Evolutionary conservation across 2,113 vertebrate species (phyloP).

Genomic region (Poeciliopsis retropinna): DNA sequence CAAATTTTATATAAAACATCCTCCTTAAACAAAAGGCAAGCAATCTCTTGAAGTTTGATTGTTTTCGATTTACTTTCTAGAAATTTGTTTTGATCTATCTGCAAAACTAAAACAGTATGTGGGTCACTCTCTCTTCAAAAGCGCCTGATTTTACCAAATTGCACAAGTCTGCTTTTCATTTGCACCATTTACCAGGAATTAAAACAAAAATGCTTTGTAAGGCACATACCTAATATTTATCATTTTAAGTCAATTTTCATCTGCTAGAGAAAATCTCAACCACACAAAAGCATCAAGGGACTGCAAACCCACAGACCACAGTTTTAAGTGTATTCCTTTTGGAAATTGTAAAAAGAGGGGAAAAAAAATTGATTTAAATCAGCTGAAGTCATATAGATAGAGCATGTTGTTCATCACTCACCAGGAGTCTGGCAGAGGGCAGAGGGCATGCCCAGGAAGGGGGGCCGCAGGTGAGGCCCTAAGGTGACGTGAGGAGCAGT

Average conservation of each 20-base stretch:
- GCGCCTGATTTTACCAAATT: too few relatives aligned
- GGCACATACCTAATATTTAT: too few relatives aligned
- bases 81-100: not conserved
- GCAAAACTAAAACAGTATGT: too few relatives aligned
- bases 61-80: not conserved
- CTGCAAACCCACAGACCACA: too few relatives aligned
- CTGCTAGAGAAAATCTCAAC: not conserved
- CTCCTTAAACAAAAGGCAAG: not conserved
- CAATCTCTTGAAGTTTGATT: not conserved
- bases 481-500: slow-evolving; percentile 92
- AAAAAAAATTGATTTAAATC: not conserved
- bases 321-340: not conserved
- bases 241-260: too few relatives aligned
- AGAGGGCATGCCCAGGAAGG: slow-evolving; percentile 92
- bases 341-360: not conserved
- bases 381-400: not conserved
- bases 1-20: too few relatives aligned
- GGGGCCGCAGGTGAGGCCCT: slow-evolving; percentile 93
- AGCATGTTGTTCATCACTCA: slow-evolving; percentile 71
- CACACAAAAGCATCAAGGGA: too few relatives aligned
- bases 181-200: not conserved
- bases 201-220: not conserved
- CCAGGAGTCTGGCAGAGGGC: slow-evolving; percentile 95
- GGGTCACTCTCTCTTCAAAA: too few relatives aligned
- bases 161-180: too few relatives aligned